Percentiles rank a stretch among this genome's conserved stretches.
Conservation (phyloP, 2,113 vertebrate genomes). For the Gallinago paraguaiae region DNA sequence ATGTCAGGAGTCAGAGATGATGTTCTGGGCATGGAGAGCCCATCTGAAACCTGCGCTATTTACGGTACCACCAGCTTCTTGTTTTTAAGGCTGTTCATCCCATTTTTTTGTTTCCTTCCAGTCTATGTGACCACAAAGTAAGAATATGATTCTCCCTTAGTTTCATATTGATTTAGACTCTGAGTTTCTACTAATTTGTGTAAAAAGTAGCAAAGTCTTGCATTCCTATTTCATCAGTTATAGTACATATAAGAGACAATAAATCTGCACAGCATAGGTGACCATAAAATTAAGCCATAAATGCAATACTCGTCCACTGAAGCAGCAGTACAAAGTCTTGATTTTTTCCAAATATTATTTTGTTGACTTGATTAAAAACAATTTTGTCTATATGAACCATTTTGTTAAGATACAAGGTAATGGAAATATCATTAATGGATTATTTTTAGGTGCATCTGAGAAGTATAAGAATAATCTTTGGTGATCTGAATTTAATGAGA, state of each 20-base stretch:
- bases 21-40: background rate
- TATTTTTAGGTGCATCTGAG: background rate
- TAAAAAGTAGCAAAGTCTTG: constrained; percentile 36
- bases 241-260: background rate
- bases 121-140: background rate
- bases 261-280: constrained; percentile 3
- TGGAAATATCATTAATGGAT: background rate
- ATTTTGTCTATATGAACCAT: background rate
- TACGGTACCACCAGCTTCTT: background rate
- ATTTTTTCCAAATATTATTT: background rate
- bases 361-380: background rate
- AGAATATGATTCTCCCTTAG: background rate
- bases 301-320: background rate
- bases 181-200: background rate
- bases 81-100: background rate
- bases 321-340: background rate
- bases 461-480: background rate
- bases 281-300: constrained; percentile 41
- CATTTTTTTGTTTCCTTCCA: background rate
- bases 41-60: background rate
- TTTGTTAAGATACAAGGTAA: constrained; percentile 10
- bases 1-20: background rate
- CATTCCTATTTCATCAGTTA: background rate
- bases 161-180: background rate
- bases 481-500: background rate